phyloP scores from a whole-genome alignment of 2,888 invertebrate species.

The Agrochola macilenta region DNA sequence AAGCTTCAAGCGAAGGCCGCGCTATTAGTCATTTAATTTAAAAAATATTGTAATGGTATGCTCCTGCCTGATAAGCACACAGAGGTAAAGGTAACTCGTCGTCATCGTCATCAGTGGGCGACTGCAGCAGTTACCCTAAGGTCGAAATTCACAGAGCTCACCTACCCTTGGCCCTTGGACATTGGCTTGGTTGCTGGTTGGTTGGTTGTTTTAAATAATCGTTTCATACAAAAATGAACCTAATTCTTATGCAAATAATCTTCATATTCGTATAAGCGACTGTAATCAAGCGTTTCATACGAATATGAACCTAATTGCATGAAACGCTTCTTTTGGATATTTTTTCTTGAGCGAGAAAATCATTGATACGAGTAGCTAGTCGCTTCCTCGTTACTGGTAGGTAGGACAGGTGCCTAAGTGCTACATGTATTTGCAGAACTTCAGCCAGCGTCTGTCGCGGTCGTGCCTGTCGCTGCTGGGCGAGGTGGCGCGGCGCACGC shows the following conservation, averaged over 20 bases:
- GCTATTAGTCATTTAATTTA: background rate
- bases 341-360: background rate
- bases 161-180: no score
- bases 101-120: background rate
- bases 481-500: conserved; percentile 85
- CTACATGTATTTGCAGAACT: conserved; percentile 79
- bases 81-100: no score
- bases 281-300: background rate
- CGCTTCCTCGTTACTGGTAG: background rate
- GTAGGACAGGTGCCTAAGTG: background rate
- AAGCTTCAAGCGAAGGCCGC: background rate
- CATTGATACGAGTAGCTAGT: no score
- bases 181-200: no score
- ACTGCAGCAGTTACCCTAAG: background rate
- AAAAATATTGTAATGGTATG: background rate
- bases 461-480: conserved; percentile 86
- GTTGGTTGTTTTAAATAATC: background rate
- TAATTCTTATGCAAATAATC: background rate
- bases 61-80: background rate
- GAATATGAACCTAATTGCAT: background rate
- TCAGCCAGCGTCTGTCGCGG: conserved; percentile 87
- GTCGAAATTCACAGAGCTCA: background rate
- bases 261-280: background rate
- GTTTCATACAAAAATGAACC: background rate
- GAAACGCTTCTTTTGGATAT: background rate